Evolutionary conservation across 1,140 invertebrate species (phyloP).

Genomic region (Orussus abietinus): DNA sequence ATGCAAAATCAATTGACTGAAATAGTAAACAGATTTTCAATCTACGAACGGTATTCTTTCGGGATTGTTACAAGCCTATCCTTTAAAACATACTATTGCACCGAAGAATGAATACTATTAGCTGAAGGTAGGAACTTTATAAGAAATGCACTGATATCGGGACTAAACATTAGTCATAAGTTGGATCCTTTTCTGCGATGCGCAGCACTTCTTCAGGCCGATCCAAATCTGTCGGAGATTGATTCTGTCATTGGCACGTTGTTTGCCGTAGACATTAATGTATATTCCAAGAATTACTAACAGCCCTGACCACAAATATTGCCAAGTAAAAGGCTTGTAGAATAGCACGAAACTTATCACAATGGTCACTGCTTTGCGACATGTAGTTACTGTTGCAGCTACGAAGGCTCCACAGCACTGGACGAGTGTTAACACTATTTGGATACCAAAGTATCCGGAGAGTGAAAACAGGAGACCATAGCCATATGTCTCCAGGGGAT

Average conservation of each 20-base stretch:
- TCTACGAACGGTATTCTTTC: no score
- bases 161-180: slow-evolving; percentile 35
- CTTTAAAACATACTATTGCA: no score
- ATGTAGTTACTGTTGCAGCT: slow-evolving; percentile 86
- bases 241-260: slow-evolving; percentile 26
- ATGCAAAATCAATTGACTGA: no score
- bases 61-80: no score
- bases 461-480: slow-evolving; percentile 84
- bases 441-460: slow-evolving; percentile 87
- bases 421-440: slow-evolving; percentile 86
- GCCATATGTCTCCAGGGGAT: slow-evolving; percentile 75
- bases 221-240: slow-evolving; percentile 18
- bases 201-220: slow-evolving; percentile 24
- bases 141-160: no score
- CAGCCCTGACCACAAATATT: slow-evolving; percentile 86
- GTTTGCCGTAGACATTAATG: slow-evolving; percentile 83
- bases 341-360: slow-evolving; percentile 91
- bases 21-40: no score
- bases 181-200: slow-evolving; percentile 33
- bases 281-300: slow-evolving; percentile 87
- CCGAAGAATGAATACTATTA: no score
- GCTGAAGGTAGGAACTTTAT: no score
- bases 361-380: slow-evolving; percentile 88
- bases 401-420: slow-evolving; percentile 82
- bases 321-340: slow-evolving; percentile 88